A percentile compares a stretch with the other conserved stretches of the same genome.
Evolutionary conservation across 2,113 vertebrate species (phyloP).

Genomic region (Corydoras sp.): DNA sequence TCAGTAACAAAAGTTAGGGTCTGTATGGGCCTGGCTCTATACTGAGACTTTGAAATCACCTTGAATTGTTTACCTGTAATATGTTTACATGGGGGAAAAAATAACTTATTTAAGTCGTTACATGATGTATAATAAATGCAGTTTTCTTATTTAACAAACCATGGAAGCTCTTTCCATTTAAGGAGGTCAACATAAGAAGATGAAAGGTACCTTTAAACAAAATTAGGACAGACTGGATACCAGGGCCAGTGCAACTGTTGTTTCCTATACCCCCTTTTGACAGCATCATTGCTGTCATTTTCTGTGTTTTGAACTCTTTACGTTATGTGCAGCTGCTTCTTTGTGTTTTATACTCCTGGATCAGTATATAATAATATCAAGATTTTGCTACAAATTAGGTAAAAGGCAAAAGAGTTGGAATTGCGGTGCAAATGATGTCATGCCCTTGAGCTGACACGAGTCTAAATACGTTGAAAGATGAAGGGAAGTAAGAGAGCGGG

Average conservation of each 20-base stretch:
- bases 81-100: no score
- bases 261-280: not conserved
- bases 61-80: no score
- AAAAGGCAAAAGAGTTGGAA: not conserved
- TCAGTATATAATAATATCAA: not conserved
- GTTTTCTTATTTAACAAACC: no score
- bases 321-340: no score
- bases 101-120: no score
- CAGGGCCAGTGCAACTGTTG: not conserved
- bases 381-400: not conserved
- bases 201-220: not conserved
- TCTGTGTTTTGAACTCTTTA: no score
- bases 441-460: conserved; percentile 13
- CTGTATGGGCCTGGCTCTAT: no score
- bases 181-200: not conserved
- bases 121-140: no score
- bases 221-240: not conserved
- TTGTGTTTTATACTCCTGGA: not conserved
- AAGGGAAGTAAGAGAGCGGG: not conserved
- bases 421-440: not conserved
- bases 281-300: not conserved
- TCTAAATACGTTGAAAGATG: not conserved
- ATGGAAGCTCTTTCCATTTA: no score
- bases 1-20: no score
- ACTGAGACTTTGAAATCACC: no score